phyloP scores from a whole-genome alignment of 2,113 vertebrate genomes.

The Eptatretus burgeri region DNA sequence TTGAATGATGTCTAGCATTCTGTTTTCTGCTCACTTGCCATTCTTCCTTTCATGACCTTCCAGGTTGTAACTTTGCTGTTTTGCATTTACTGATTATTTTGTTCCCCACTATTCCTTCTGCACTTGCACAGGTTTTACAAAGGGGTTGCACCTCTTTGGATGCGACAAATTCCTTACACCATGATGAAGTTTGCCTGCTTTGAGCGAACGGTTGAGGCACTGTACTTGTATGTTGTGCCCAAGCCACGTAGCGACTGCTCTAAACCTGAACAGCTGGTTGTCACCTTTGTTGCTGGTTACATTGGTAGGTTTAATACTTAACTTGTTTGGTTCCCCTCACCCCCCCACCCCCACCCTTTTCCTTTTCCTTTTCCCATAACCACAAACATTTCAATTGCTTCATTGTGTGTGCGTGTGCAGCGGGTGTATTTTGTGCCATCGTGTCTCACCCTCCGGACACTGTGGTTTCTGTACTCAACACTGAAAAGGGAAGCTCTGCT shows the following conservation, averaged over 20 bases:
- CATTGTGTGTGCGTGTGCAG: slow-evolving; percentile 17
- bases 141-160: slow-evolving; percentile 79
- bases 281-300: slow-evolving; percentile 80
- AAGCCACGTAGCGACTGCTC: slow-evolving; percentile 72
- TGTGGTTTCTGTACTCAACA: slow-evolving; percentile 83
- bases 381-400: too few species aligned
- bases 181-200: slow-evolving; percentile 99
- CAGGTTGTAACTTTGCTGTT: too few species aligned
- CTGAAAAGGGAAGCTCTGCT: slow-evolving; percentile 68
- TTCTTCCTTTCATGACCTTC: too few species aligned
- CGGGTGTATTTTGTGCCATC: slow-evolving; percentile 85
- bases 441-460: slow-evolving; percentile 90
- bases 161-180: slow-evolving; percentile 97
- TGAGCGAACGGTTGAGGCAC: slow-evolving; percentile 69
- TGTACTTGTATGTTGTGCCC: slow-evolving; percentile 69
- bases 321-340: neutral
- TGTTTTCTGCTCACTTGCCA: too few species aligned
- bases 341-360: neutral
- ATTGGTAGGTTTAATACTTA: slow-evolving; percentile 36
- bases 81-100: too few species aligned
- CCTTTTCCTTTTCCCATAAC: neutral
- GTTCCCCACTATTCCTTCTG: neutral
- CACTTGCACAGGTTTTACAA: slow-evolving; percentile 54
- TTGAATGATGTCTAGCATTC: too few species aligned
- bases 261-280: slow-evolving; percentile 60